Base-by-base conservation (phyloP, 1,140 invertebrate genomes). In the Uloborus diversus region DNA sequence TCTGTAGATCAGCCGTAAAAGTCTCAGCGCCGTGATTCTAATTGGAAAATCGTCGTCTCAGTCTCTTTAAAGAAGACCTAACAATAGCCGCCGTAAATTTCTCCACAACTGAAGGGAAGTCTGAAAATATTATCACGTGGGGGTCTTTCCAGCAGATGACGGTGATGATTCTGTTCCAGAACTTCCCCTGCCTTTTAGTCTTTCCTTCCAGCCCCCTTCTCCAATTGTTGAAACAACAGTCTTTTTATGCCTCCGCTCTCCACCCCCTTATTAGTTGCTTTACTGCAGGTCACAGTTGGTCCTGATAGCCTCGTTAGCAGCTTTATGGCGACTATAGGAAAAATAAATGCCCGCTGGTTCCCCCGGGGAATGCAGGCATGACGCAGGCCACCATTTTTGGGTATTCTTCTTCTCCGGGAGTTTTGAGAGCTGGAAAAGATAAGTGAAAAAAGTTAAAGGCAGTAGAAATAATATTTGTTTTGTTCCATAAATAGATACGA, bases 301-400 rank as follows among this genome's bases (percentile, higher is more conserved):
- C 59, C 59, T 75, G 70, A 75, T 75, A 75, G 70, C 59, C 70
- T 75, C 70, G 70, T 75, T 75, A 75, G 70, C 70, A 75, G 70
- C 70, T 75, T 75, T 75, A 75, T 75, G 70, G 70, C 59, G 59
- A 49, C 70, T 75, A 75, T 75, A 75, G 70, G 70, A 75, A 75
- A 75, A 75, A 75, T 75, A 75, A 75, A 62, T 75, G 70, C 70
- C 51, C 47, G 27, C 51, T 9, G 33, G 35, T 30, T 20, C 30
- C 35, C 70, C 51, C 28, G 37, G 64, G n/a, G 42, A 70, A 23
- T 30, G 35, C 37, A 47, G 27, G 57, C 14, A 33, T 30, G 23
- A 30, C 17, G 23, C 35, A 11, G 20, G 56, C 30, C 68, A 35
- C 51, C 69, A 73, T 73, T 9, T 73, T 73, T 73, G 69, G 23